phyloP scores from a whole-genome alignment of 2,888 invertebrate species.

The Altica lythri region DNA sequence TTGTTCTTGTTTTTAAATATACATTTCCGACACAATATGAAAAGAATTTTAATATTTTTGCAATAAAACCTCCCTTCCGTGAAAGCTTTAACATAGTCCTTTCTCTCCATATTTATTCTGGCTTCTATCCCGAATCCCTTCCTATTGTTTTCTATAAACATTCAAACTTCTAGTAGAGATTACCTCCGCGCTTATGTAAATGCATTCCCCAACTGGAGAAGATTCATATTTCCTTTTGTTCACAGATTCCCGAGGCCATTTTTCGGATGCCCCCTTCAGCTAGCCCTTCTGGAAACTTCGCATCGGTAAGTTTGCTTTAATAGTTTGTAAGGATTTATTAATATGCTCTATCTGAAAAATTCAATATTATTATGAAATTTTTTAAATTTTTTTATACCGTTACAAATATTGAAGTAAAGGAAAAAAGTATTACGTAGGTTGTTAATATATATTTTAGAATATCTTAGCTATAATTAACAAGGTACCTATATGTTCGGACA shows the following conservation, averaged over 20 bases:
- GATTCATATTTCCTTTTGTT: slow-evolving; percentile 35
- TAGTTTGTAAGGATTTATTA: slow-evolving; percentile 5
- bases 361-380: no score
- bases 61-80: slow-evolving; percentile 23
- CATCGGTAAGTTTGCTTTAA: slow-evolving; percentile 18
- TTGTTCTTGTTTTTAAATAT: background rate
- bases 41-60: slow-evolving; percentile 27
- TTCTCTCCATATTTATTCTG: slow-evolving; percentile 25
- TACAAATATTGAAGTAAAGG: no score
- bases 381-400: no score
- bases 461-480: no score
- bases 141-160: slow-evolving; percentile 30
- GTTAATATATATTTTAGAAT: no score
- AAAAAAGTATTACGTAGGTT: no score
- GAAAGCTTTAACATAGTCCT: slow-evolving; percentile 14
- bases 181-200: slow-evolving; percentile 36
- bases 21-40: slow-evolving; percentile 1
- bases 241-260: slow-evolving; percentile 23
- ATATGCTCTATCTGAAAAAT: no score
- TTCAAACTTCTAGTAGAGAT: slow-evolving; percentile 32
- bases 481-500: no score
- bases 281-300: slow-evolving; percentile 9
- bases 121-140: background rate
- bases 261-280: slow-evolving; percentile 21
- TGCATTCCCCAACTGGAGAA: slow-evolving; percentile 26